Percentiles rank a stretch among this genome's conserved stretches.
phyloP scores from a whole-genome alignment of 2,113 vertebrate genomes.

The Microcebus griseorufus region DNA sequence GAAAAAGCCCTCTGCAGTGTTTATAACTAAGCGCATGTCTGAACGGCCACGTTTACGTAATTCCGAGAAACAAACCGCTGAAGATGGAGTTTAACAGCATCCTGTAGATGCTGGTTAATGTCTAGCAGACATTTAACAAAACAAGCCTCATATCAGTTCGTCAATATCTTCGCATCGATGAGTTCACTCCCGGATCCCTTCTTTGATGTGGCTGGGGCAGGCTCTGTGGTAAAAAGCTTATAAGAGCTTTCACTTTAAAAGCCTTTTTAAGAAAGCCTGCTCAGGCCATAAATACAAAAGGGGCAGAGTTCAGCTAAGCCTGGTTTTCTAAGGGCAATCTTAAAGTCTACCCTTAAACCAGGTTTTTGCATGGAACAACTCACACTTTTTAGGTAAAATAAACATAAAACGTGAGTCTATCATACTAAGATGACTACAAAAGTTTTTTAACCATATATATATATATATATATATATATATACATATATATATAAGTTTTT shows the following conservation, averaged over 20 bases:
- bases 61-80: conserved; percentile 12
- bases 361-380: neutral
- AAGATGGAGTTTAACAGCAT: conserved; percentile 55
- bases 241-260: conserved; percentile 27
- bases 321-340: neutral
- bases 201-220: conserved; percentile 31
- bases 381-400: neutral
- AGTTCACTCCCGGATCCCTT: conserved; percentile 35
- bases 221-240: neutral
- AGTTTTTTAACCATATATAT: neutral
- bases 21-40: conserved; percentile 56
- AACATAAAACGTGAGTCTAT: neutral
- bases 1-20: neutral
- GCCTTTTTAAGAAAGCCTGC: neutral
- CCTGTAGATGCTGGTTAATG: conserved; percentile 44
- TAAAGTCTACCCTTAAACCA: neutral
- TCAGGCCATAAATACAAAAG: neutral
- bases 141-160: conserved; percentile 41
- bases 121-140: conserved; percentile 66
- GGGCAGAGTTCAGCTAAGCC: neutral
- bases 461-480: neutral
- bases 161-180: conserved; percentile 11
- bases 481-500: neutral
- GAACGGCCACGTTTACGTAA: conserved; percentile 65
- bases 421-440: neutral